Conservation (phyloP, 2,113 vertebrate genomes). For the Amphilophus citrinellus region DNA sequence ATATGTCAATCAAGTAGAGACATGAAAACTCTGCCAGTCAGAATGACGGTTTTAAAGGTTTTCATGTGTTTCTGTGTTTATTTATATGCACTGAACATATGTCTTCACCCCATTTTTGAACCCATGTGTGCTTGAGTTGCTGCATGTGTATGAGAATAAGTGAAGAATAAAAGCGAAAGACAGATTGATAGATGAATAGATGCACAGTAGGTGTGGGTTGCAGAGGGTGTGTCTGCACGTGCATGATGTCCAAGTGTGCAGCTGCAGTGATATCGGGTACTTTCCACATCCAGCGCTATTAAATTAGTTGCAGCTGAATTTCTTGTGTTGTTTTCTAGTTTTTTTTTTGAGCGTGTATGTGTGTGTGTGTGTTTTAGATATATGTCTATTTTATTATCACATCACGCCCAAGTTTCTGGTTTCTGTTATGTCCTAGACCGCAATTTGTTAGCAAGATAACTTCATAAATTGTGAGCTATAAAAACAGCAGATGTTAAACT, state of each 20-base stretch:
- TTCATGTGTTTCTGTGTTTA: slow-evolving; percentile 21
- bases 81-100: slow-evolving; percentile 26
- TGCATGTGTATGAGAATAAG: neutral
- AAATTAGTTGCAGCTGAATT: slow-evolving; percentile 74
- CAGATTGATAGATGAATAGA: neutral
- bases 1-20: slow-evolving; percentile 63
- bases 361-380: slow-evolving; percentile 36
- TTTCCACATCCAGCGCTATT: slow-evolving; percentile 67
- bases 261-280: slow-evolving; percentile 83
- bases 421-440: slow-evolving; percentile 57
- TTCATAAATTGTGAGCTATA: slow-evolving; percentile 59
- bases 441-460: slow-evolving; percentile 69
- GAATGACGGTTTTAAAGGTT: neutral
- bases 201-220: slow-evolving; percentile 28
- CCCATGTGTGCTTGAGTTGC: neutral
- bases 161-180: neutral
- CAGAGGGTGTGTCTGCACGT: slow-evolving; percentile 33
- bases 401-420: slow-evolving; percentile 69
- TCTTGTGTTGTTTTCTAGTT: slow-evolving; percentile 62
- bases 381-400: slow-evolving; percentile 60
- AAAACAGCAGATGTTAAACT: slow-evolving; percentile 62
- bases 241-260: slow-evolving; percentile 49
- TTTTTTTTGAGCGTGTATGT: slow-evolving; percentile 69
- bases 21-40: slow-evolving; percentile 60
- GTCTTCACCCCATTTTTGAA: slow-evolving; percentile 22